A percentile compares a stretch with the other conserved stretches of the same genome.
These are phyloP conservation scores for Drosophila tanythrix DNA, from an alignment of 2,888 invertebrate genomes.

Conservation along the genomic window DNA sequence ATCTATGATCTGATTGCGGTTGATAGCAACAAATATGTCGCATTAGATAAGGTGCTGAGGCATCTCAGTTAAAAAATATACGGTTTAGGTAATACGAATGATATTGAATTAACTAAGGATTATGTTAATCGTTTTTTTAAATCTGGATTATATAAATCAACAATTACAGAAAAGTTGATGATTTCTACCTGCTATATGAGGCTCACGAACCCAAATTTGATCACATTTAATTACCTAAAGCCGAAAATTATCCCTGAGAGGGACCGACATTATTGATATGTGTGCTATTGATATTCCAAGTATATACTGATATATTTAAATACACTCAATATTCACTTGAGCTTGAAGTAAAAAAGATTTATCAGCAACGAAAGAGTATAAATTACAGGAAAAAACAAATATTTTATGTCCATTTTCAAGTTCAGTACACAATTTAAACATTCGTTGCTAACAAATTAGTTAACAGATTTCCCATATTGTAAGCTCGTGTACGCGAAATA, in stretches of 20 bases:
- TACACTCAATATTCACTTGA: no score
- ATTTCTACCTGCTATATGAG: not conserved
- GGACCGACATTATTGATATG: no score
- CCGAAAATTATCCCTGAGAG: no score
- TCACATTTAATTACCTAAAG: not conserved
- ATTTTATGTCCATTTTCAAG: not conserved
- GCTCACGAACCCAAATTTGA: not conserved
- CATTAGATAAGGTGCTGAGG: not conserved
- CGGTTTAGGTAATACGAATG: not conserved
- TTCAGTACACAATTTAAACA: not conserved
- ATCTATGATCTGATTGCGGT: not conserved
- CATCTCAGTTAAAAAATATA: not conserved
- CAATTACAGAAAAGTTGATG: not conserved
- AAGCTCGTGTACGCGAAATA: not conserved
- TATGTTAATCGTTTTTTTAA: not conserved
- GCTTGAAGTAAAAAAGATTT: not conserved
- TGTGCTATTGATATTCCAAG: not conserved
- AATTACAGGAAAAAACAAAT: not conserved
- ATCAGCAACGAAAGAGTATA: not conserved
- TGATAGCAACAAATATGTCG: not conserved
- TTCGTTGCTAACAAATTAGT: not conserved
- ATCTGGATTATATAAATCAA: not conserved
- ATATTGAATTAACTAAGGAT: not conserved
- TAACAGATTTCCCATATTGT: not conserved
- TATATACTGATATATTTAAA: no score